Evolutionary conservation across 2,797 vertebrate genomes (phyloP).

Genomic region (Anguilla pacifica): DNA sequence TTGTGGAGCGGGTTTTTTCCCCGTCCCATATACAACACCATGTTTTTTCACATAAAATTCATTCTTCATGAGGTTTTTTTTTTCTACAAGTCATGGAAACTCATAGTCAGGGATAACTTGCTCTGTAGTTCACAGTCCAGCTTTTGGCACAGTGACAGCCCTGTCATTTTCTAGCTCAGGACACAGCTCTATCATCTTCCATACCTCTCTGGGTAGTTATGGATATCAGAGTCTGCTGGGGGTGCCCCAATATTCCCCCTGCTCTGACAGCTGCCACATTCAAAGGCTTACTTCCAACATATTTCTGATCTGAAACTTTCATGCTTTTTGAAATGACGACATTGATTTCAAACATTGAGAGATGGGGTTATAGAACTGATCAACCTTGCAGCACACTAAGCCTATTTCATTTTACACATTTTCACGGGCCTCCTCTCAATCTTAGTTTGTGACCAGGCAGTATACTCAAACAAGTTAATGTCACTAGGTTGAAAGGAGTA

Average conservation of each 20-base stretch:
- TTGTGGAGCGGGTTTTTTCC: background rate
- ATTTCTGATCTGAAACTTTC: constrained; percentile 17
- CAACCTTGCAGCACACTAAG: background rate
- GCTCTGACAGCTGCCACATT: constrained; percentile 4
- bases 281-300: constrained; percentile 1
- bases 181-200: background rate
- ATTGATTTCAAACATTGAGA: background rate
- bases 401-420: background rate
- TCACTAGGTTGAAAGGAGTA: background rate
- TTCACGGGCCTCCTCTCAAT: background rate
- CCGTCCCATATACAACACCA: background rate
- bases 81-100: background rate
- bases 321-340: background rate
- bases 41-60: no score
- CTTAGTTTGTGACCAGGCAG: background rate
- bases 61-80: background rate
- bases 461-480: background rate
- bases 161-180: background rate
- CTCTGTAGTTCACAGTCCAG: background rate
- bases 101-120: background rate
- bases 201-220: background rate
- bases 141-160: background rate
- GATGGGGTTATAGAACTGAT: background rate
- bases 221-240: background rate
- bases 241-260: background rate